Percentiles rank a stretch among this genome's conserved stretches.
Conservation (phyloP, 2,113 vertebrate species). For the Guaruba guarouba region DNA sequence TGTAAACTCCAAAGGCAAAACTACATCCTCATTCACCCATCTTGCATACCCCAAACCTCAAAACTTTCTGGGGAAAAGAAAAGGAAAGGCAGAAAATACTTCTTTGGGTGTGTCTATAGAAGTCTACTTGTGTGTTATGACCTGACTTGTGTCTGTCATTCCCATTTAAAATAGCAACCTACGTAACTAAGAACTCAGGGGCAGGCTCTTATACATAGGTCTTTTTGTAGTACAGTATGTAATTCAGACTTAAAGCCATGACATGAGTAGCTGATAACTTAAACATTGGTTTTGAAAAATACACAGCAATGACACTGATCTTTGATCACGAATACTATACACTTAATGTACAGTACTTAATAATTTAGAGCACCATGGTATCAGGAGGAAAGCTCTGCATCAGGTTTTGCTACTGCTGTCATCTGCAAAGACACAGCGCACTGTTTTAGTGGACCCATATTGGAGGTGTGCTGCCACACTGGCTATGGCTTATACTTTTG, state of each 20-base stretch:
- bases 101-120: background rate
- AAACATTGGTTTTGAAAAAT: background rate
- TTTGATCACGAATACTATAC: background rate
- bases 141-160: background rate
- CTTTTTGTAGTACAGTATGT: background rate
- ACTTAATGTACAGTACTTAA: background rate
- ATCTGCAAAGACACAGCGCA: background rate
- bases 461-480: background rate
- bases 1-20: conserved; percentile 37
- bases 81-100: background rate
- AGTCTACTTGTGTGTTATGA: background rate
- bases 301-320: background rate
- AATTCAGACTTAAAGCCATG: background rate
- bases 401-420: background rate
- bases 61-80: background rate
- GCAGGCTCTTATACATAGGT: background rate
- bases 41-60: background rate
- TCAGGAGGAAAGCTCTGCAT: background rate
- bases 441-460: background rate
- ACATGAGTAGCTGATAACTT: background rate
- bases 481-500: background rate
- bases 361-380: background rate
- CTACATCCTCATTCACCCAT: background rate
- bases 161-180: background rate
- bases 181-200: background rate